Evolutionary conservation across 2,113 vertebrate species (phyloP).

Genomic region (Strigops habroptila): DNA sequence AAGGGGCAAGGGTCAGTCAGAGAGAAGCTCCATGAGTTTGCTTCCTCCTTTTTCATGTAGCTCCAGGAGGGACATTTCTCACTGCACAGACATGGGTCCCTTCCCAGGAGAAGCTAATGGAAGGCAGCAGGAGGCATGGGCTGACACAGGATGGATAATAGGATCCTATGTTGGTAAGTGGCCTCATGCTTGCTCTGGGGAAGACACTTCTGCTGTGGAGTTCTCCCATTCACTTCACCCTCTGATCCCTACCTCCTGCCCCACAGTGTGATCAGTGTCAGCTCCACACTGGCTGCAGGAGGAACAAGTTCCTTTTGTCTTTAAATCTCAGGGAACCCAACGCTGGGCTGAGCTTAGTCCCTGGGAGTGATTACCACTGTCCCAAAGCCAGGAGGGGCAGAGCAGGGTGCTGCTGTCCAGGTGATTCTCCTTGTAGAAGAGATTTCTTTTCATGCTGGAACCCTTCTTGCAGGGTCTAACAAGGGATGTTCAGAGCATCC

Average conservation of each 20-base stretch:
- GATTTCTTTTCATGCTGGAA: background rate
- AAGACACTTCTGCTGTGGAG: background rate
- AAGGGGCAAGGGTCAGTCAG: background rate
- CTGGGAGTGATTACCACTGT: background rate
- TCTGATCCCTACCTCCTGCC: rapidly evolving
- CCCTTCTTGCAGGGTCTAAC: rapidly evolving
- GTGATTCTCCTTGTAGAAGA: background rate
- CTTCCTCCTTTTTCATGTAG: background rate
- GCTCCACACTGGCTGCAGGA: rapidly evolving
- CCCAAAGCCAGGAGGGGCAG: background rate
- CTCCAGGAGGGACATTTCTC: background rate
- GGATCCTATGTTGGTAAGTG: background rate
- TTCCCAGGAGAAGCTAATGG: background rate
- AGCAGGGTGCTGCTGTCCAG: background rate
- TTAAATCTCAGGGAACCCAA: background rate
- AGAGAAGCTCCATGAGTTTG: background rate
- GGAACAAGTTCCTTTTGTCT: background rate
- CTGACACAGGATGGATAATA: background rate
- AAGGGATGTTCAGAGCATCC: rapidly evolving
- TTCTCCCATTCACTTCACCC: background rate
- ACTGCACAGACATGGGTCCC: background rate
- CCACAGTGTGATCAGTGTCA: rapidly evolving
- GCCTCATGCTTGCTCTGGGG: background rate
- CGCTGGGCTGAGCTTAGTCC: background rate
- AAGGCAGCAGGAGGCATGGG: background rate